Percentiles rank a stretch among this genome's conserved stretches.
These are phyloP conservation scores for Scarus forsteni DNA, from an alignment of 2,797 vertebrate species.

Conservation along the genomic window DNA sequence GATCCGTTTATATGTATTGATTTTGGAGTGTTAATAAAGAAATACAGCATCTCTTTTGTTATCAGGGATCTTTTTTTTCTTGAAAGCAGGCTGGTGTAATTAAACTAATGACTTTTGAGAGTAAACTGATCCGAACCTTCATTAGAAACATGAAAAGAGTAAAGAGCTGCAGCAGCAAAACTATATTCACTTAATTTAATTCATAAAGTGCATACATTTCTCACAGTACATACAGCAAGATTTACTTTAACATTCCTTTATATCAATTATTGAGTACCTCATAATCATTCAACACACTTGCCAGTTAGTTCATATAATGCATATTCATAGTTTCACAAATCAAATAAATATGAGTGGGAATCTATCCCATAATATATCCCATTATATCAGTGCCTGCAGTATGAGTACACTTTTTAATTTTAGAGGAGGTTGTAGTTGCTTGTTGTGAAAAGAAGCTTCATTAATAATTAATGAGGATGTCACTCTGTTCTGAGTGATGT, in stretches of 20 bases:
- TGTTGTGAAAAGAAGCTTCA: background rate
- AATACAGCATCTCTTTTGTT: background rate
- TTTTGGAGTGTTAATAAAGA: constrained; percentile 23
- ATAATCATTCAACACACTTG: background rate
- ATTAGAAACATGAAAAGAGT: constrained; percentile 17
- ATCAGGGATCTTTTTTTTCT: constrained; percentile 7
- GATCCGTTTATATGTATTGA: background rate
- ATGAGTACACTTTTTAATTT: background rate
- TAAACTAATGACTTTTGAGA: constrained; percentile 23
- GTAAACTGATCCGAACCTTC: constrained; percentile 21
- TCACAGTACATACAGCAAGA: constrained; percentile 31
- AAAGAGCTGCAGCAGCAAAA: constrained; percentile 31
- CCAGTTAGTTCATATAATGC: too few species aligned
- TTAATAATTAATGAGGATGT: constrained; percentile 26
- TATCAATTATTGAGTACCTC: background rate
- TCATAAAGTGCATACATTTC: constrained; percentile 48
- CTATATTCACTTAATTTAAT: constrained; percentile 59
- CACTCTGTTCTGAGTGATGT: constrained; percentile 2
- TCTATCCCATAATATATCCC: background rate
- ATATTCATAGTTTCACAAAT: background rate
- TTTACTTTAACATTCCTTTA: constrained; percentile 18
- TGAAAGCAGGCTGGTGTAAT: constrained; percentile 8
- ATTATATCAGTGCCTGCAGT: constrained; percentile 16
- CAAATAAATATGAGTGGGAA: constrained; percentile 12
- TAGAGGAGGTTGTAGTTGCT: constrained; percentile 10